These are phyloP conservation scores for Axis porcinus DNA, from an alignment of 2,113 vertebrate species.

Conservation along the genomic window DNA sequence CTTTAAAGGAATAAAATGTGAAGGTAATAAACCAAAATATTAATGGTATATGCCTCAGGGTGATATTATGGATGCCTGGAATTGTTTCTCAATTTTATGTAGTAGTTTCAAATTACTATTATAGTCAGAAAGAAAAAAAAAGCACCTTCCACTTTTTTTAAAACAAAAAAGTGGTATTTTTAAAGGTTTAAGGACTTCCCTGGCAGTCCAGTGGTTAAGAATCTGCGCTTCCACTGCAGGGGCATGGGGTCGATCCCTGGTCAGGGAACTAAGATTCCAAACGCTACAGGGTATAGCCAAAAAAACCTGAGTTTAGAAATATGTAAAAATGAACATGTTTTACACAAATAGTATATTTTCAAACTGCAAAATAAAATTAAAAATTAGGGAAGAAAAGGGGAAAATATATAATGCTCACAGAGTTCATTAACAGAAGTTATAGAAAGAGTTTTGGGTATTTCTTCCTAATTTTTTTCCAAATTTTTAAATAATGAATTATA, in stretches of 20 bases:
- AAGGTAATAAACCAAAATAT: not conserved
- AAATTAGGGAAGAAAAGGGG: not conserved
- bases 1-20: not conserved
- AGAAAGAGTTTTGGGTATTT: not conserved
- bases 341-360: not conserved
- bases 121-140: not conserved
- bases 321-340: not conserved
- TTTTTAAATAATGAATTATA: not conserved
- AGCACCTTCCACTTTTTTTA: not conserved
- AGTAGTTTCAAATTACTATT: constrained; percentile 1
- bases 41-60: not conserved
- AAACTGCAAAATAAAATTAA: not conserved
- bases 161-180: not conserved
- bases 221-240: not conserved
- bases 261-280: not conserved
- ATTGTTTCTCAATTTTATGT: not conserved
- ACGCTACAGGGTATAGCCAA: not conserved
- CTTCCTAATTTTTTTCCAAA: not conserved
- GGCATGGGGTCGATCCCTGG: not conserved
- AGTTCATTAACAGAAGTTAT: not conserved
- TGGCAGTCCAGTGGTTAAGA: not conserved
- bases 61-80: not conserved
- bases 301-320: not conserved
- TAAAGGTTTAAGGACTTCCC: not conserved
- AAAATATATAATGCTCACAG: not conserved